Evolutionary conservation across 1,140 invertebrate species (phyloP).

Genomic region (Leptopilina boulardi): DNA sequence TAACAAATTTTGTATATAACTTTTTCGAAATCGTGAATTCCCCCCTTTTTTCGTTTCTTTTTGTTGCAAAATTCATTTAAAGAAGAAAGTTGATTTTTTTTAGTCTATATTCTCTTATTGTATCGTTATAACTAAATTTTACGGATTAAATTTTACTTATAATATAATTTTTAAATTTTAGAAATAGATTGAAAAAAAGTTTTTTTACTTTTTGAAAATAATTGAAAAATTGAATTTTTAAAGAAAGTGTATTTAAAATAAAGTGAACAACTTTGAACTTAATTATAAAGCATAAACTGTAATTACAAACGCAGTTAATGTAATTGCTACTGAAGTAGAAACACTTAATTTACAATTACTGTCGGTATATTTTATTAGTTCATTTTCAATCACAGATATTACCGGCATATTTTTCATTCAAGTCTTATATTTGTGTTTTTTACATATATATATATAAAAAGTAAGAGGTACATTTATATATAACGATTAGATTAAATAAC

Average conservation of each 20-base stretch:
- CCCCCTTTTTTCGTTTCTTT: no score
- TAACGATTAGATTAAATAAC: constrained; percentile 10
- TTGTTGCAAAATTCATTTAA: constrained; percentile 24
- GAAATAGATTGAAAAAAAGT: no score
- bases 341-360: constrained; percentile 9
- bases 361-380: constrained; percentile 9
- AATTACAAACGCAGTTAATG: constrained; percentile 7
- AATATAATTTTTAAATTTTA: no score
- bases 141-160: no score
- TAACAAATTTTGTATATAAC: background rate
- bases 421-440: background rate
- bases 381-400: constrained; percentile 9
- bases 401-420: constrained; percentile 15
- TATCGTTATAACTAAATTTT: no score
- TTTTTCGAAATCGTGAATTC: background rate
- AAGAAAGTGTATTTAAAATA: background rate
- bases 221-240: constrained; percentile 35
- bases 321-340: constrained; percentile 5
- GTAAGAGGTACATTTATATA: background rate
- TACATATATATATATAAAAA: no score
- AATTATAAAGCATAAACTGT: background rate
- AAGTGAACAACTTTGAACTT: background rate
- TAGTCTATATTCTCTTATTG: no score
- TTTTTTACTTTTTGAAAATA: no score
- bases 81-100: no score